Conservation (phyloP, 2,113 vertebrate species). For the Sceloporus undulatus region DNA sequence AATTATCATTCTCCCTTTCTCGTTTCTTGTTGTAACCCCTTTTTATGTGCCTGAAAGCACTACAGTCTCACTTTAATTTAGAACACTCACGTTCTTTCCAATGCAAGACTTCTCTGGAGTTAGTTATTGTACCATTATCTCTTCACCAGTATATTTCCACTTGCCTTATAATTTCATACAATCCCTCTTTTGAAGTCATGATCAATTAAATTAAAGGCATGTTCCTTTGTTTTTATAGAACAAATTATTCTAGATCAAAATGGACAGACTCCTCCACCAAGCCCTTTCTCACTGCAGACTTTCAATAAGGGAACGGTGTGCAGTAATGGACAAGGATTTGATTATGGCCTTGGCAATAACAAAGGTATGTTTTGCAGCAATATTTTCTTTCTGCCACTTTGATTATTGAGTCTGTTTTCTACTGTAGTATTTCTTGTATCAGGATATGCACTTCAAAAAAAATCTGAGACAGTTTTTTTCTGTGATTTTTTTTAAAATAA, state of each 20-base stretch:
- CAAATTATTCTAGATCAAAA: slow-evolving; percentile 92
- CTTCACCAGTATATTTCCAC: background rate
- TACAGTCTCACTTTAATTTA: background rate
- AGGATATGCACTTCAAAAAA: background rate
- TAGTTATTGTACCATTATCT: background rate
- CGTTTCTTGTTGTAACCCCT: background rate
- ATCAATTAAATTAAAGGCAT: slow-evolving; percentile 29
- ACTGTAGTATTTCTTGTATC: background rate
- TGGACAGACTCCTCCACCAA: slow-evolving; percentile 94
- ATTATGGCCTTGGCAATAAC: slow-evolving; percentile 96
- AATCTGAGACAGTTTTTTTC: background rate
- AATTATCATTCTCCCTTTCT: background rate
- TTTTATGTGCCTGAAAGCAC: background rate
- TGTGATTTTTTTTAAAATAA: background rate
- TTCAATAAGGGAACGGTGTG: slow-evolving; percentile 89
- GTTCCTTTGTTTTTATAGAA: slow-evolving; percentile 80
- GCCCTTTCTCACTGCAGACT: slow-evolving; percentile 95
- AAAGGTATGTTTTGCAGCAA: slow-evolving; percentile 84
- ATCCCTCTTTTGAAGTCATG: slow-evolving; percentile 64
- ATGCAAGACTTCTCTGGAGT: background rate
- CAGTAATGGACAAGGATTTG: slow-evolving; percentile 94
- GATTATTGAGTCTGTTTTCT: background rate
- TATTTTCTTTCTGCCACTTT: slow-evolving; percentile 26
- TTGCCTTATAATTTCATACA: background rate
- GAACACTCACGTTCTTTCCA: background rate